These are phyloP conservation scores for Heliocidaris erythrogramma DNA, from an alignment of 35 echinoderm and acorn worm genomes.

Conservation along the genomic window DNA sequence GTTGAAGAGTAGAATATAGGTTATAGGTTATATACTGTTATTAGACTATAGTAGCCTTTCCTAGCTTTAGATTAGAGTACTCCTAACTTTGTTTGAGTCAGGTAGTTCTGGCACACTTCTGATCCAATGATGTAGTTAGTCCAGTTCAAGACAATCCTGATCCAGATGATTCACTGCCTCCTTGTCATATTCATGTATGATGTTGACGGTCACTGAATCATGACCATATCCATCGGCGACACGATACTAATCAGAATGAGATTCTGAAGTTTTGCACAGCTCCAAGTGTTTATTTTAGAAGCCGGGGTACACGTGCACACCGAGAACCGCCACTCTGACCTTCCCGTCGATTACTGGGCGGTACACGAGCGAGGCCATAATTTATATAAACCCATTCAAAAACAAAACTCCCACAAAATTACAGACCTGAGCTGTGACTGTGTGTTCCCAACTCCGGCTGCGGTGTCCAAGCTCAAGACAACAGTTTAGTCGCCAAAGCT, in stretches of 20 bases:
- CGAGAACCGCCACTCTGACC: not conserved
- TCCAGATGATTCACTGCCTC: too few species aligned
- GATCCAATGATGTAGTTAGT: too few species aligned
- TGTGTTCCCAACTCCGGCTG: not conserved
- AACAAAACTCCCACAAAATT: not conserved
- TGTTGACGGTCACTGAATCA: too few species aligned
- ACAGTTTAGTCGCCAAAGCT: not conserved
- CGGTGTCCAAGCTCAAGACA: not conserved
- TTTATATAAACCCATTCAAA: not conserved
- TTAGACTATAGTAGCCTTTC: too few species aligned
- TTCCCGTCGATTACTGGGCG: not conserved
- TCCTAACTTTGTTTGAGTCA: too few species aligned
- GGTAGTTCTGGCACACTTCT: too few species aligned
- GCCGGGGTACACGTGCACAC: not conserved
- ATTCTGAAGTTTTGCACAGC: not conserved
- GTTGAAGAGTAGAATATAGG: too few species aligned
- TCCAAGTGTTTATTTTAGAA: not conserved
- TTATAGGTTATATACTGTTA: too few species aligned
- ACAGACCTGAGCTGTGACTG: not conserved
- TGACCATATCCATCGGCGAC: not conserved
- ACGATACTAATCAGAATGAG: not conserved
- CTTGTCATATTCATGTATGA: too few species aligned
- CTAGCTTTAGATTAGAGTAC: too few species aligned
- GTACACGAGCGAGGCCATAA: not conserved
- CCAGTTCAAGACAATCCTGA: too few species aligned